These are phyloP conservation scores for Ctenopoma kingsleyae DNA, from an alignment of 2,797 vertebrate species.

Conservation along the genomic window DNA sequence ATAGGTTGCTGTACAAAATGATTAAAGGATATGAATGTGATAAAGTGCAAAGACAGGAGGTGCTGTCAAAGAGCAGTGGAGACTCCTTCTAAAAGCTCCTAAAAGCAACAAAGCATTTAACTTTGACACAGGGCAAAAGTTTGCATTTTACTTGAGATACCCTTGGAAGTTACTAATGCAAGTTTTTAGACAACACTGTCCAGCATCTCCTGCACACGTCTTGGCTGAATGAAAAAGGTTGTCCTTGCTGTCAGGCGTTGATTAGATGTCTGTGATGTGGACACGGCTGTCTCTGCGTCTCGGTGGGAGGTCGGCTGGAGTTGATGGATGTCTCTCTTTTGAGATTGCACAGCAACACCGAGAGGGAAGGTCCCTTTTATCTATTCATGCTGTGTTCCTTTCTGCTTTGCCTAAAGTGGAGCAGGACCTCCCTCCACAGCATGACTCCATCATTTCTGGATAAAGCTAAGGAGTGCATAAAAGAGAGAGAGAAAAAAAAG, in stretches of 20 bases:
- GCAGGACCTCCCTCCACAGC: slow-evolving; percentile 70
- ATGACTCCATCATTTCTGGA: slow-evolving; percentile 54
- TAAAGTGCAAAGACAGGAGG: slow-evolving; percentile 49
- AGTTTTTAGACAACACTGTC: slow-evolving; percentile 49
- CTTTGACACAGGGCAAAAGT: slow-evolving; percentile 24
- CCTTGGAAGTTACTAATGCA: slow-evolving; percentile 58
- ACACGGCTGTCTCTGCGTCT: slow-evolving; percentile 65
- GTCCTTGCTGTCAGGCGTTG: slow-evolving; percentile 70
- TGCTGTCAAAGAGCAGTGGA: slow-evolving; percentile 22
- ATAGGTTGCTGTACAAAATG: slow-evolving; percentile 61
- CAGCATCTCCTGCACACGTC: slow-evolving; percentile 25
- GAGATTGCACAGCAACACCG: slow-evolving; percentile 53
- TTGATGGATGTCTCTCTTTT: slow-evolving; percentile 75
- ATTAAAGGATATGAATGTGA: slow-evolving; percentile 63
- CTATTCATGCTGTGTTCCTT: slow-evolving; percentile 66
- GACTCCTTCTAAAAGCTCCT: slow-evolving; percentile 33
- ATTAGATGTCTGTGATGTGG: slow-evolving; percentile 69
- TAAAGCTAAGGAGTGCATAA: slow-evolving; percentile 55
- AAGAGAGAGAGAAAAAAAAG: slow-evolving; percentile 55
- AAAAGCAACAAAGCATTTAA: slow-evolving; percentile 38
- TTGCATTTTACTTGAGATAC: slow-evolving; percentile 52
- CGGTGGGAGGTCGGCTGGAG: slow-evolving; percentile 58
- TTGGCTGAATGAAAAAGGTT: slow-evolving; percentile 47
- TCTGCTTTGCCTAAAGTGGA: slow-evolving; percentile 67
- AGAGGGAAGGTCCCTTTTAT: slow-evolving; percentile 60